Evolutionary conservation across 2,888 invertebrate genomes (phyloP).

Genomic region (Argyra leucocephala): DNA sequence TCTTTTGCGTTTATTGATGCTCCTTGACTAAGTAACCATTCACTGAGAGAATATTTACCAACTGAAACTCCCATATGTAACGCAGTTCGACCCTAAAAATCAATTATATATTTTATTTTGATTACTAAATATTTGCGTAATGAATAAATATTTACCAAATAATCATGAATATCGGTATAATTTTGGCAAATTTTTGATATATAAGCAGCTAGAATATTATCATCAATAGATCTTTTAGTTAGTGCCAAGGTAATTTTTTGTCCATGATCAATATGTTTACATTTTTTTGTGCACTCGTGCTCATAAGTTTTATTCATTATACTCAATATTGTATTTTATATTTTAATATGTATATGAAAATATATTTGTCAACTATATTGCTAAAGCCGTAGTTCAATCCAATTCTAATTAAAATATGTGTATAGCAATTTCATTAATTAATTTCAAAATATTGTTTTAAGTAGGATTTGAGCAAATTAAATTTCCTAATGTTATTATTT

Average conservation of each 20-base stretch:
- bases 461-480: too few species aligned
- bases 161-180: constrained; percentile 51
- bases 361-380: too few species aligned
- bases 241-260: constrained; percentile 51
- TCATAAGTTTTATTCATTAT: constrained; percentile 28
- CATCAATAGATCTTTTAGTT: constrained; percentile 53
- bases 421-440: too few species aligned
- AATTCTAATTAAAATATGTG: too few species aligned
- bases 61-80: constrained; percentile 71
- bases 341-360: too few species aligned
- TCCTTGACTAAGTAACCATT: constrained; percentile 62
- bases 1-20: constrained; percentile 36
- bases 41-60: constrained; percentile 56
- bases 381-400: too few species aligned
- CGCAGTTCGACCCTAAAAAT: constrained; percentile 58
- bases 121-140: constrained; percentile 10
- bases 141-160: constrained; percentile 47
- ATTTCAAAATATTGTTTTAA: too few species aligned
- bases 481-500: too few species aligned
- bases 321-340: too few species aligned
- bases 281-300: constrained; percentile 50
- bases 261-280: constrained; percentile 45
- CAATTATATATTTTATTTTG: background rate
- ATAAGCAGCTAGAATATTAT: constrained; percentile 51
- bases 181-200: constrained; percentile 53